A percentile compares a stretch with the other conserved stretches of the same genome.
Evolutionary conservation across 2,888 invertebrate genomes (phyloP).

Genomic region (Volucella zonaria): DNA sequence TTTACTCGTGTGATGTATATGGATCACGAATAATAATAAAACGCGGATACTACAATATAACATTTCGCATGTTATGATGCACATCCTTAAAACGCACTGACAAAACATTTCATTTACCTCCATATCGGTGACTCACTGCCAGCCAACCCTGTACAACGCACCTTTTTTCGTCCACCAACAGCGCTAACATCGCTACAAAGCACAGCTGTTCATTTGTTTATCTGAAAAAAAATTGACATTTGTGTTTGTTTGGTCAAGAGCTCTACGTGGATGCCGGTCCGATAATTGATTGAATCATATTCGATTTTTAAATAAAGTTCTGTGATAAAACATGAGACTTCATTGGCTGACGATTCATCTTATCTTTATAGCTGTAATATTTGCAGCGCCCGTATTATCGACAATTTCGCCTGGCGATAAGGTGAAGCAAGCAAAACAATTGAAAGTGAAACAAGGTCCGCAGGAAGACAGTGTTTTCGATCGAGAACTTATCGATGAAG

Average conservation of each 20-base stretch:
- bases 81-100: too few species aligned
- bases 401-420: constrained; percentile 79
- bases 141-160: background rate
- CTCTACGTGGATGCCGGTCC: constrained; percentile 23
- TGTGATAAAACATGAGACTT: constrained; percentile 54
- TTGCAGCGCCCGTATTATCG: constrained; percentile 37
- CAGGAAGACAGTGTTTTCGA: constrained; percentile 87
- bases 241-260: constrained; percentile 37
- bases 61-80: too few species aligned
- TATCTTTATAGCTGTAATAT: constrained; percentile 25
- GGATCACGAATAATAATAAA: too few species aligned
- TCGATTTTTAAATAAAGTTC: constrained; percentile 30
- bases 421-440: constrained; percentile 76
- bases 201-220: constrained; percentile 47
- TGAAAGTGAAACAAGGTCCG: constrained; percentile 83
- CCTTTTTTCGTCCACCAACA: background rate
- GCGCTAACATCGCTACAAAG: constrained; percentile 12
- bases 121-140: too few species aligned
- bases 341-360: background rate
- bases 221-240: constrained; percentile 27
- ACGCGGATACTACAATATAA: too few species aligned
- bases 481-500: constrained; percentile 87
- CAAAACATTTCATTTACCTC: too few species aligned
- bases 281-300: constrained; percentile 49
- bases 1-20: too few species aligned